Base-by-base conservation (phyloP, 2,888 invertebrate species). In the Caenorhabditis panamensis region DNA sequence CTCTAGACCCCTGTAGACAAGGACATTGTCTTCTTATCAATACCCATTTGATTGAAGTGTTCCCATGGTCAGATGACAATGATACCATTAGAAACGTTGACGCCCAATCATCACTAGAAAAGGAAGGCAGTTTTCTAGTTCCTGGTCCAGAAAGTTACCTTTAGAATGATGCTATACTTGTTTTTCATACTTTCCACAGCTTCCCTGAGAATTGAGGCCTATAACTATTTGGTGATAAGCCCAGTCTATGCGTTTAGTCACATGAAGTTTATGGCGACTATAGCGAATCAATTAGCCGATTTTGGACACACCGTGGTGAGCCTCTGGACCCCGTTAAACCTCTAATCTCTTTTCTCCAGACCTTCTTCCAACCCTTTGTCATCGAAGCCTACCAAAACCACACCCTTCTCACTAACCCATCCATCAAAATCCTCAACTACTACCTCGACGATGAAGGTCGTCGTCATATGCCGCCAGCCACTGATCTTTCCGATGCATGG, bases 271-370 rank as follows among this genome's bases (percentile, higher is more conserved):
- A 51, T 83, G 54, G 72, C 80, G 4, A 64, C 58, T 16, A 44
- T 83, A 6, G 83, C 83, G 16, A 69, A 83, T 54, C 71, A 61
- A 22, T 58, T 83, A 1, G 80, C 69, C 6, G 80, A 80, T 24
- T 58, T 22, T 18, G 83, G 83, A n/a, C 83, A 83, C 73, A 24
- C 66, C 51, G 83, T 83, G 66, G 82, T 82, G 26, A 51, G 66
- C 37, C 16, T 41, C n/a, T n/a, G n/a, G n/a, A n/a, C n/a, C n/a
- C n/a, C n/a, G n/a, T n/a, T n/a, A n/a, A n/a, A n/a, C n/a, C n/a
- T n/a, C n/a, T n/a, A n/a, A 49, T 49, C 44, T n/a, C 4, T 6
- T 31, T n/a, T 0, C 49, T 56, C 11, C 63, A 72, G 72, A 72
- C 72, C 8, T 72, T 63, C 16, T 64, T 79, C 28, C 79, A 79